phyloP scores from a whole-genome alignment of 1,140 invertebrate species.

The Penaeus vannamei region DNA sequence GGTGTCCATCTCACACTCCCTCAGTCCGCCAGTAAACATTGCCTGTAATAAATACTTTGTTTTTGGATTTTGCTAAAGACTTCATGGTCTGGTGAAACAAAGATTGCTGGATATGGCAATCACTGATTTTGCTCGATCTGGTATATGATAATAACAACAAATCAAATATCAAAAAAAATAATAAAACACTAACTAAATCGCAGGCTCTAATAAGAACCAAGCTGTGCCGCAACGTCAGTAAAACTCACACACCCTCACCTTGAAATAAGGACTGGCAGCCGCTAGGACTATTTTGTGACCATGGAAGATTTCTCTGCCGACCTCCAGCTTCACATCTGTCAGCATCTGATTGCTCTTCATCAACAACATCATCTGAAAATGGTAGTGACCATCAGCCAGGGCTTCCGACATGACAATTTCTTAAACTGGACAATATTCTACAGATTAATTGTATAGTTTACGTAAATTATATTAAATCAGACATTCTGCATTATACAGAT shows the following conservation, averaged over 20 bases:
- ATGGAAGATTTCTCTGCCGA: conserved; percentile 87
- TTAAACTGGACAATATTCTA: not conserved
- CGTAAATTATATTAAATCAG: too few species aligned
- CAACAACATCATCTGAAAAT: conserved; percentile 85
- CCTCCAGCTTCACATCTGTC: conserved; percentile 89
- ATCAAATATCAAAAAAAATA: too few species aligned
- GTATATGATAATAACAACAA: too few species aligned
- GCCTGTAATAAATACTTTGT: conserved; percentile 76
- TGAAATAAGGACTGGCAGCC: conserved; percentile 95
- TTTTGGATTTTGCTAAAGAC: not conserved
- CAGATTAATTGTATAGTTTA: too few species aligned
- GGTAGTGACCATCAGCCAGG: not conserved
- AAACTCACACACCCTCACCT: conserved; percentile 74
- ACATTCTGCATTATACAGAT: too few species aligned
- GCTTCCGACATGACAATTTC: not conserved
- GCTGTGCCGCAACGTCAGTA: not conserved
- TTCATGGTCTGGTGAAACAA: too few species aligned
- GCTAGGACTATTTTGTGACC: conserved; percentile 94
- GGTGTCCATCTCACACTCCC: conserved; percentile 88
- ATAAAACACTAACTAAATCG: too few species aligned
- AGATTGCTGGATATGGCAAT: too few species aligned
- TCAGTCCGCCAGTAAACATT: conserved; percentile 92
- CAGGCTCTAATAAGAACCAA: not conserved
- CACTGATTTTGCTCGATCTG: too few species aligned
- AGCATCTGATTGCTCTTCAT: conserved; percentile 91